Conservation (phyloP, 1,140 invertebrate genomes). For the Diploscapter pachys region DNA sequence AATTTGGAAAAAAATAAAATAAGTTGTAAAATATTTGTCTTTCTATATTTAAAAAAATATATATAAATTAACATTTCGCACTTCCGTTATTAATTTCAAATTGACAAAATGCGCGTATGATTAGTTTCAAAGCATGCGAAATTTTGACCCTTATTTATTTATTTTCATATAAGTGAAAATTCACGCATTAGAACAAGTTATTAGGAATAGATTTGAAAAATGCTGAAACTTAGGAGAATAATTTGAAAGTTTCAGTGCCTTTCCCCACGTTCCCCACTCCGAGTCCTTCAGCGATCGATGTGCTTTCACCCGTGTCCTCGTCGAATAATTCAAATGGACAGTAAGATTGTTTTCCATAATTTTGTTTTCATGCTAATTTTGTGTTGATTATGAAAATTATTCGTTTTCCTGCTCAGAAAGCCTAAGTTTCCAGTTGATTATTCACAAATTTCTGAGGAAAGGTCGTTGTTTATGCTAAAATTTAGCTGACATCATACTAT, state of each 20-base stretch:
- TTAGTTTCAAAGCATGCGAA: background rate
- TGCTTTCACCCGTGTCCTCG: background rate
- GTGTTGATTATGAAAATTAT: too few relatives aligned
- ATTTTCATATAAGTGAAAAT: background rate
- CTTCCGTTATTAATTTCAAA: conserved; percentile 4
- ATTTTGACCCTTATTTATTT: background rate
- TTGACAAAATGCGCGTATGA: background rate
- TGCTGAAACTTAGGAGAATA: background rate
- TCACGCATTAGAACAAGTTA: background rate
- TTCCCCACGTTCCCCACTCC: too few relatives aligned
- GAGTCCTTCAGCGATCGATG: background rate
- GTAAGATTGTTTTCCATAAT: conserved; percentile 6
- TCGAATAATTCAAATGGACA: background rate
- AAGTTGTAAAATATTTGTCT: background rate
- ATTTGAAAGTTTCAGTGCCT: background rate
- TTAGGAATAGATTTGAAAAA: background rate
- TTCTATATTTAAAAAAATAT: background rate
- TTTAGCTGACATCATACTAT: too few relatives aligned
- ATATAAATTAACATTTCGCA: background rate
- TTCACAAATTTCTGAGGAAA: too few relatives aligned
- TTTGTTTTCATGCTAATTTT: background rate
- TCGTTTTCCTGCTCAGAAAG: too few relatives aligned
- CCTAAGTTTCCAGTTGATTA: too few relatives aligned
- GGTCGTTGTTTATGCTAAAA: too few relatives aligned
- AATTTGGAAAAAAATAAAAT: too few relatives aligned